Conservation (phyloP, 1,140 invertebrate genomes). For the Pogonus chalceus region DNA sequence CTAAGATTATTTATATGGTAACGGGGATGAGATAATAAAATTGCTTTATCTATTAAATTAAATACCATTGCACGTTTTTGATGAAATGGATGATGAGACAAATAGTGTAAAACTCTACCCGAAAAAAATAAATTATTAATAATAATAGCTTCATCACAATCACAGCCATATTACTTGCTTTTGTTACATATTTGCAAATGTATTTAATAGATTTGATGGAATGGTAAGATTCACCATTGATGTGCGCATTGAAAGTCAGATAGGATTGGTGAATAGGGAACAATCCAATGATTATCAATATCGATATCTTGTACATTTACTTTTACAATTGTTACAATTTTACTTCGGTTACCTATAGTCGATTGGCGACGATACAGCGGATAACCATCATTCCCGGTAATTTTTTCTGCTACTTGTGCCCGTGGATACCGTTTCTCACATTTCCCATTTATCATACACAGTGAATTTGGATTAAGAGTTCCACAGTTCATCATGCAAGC, state of each 20-base stretch:
- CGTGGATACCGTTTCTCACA: conserved; percentile 30
- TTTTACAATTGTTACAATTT: conserved; percentile 23
- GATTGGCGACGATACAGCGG: conserved; percentile 32
- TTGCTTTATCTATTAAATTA: too few species aligned
- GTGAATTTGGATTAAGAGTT: conserved; percentile 33
- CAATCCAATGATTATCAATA: conserved; percentile 34
- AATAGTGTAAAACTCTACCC: too few species aligned
- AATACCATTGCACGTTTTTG: too few species aligned
- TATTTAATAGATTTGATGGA: conserved; percentile 33
- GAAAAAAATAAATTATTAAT: too few species aligned
- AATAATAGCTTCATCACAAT: too few species aligned
- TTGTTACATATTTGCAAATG: too few species aligned
- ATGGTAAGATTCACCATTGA: conserved; percentile 31
- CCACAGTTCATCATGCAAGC: conserved; percentile 20
- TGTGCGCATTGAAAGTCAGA: conserved; percentile 30
- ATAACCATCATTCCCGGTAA: conserved; percentile 33
- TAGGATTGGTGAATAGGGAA: conserved; percentile 31
- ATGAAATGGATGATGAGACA: too few species aligned
- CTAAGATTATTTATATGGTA: too few species aligned
- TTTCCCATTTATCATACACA: conserved; percentile 33
- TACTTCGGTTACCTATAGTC: conserved; percentile 30
- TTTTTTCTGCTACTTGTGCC: conserved; percentile 22
- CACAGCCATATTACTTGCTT: too few species aligned
- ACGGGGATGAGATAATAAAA: too few species aligned
- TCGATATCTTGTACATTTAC: conserved; percentile 19